Evolutionary conservation across 2,888 invertebrate species (phyloP).

Genomic region (Andrena camellia): DNA sequence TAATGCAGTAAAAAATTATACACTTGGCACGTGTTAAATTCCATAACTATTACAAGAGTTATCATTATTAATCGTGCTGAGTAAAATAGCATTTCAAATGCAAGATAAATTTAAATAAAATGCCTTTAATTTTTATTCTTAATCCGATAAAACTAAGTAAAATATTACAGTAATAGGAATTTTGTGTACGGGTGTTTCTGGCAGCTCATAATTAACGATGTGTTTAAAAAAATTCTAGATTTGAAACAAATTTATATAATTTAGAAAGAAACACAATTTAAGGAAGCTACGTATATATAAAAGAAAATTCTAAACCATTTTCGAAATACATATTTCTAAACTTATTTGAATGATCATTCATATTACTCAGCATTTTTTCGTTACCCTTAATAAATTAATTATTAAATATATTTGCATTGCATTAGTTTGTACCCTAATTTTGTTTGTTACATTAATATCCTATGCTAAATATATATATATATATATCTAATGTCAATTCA

Average conservation of each 20-base stretch:
- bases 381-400: neutral
- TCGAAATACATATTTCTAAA: neutral
- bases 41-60: neutral
- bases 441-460: neutral
- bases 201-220: too few species aligned
- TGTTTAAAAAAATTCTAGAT: too few species aligned
- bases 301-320: neutral
- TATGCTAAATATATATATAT: neutral
- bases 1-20: neutral
- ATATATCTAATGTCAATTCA: slow-evolving; percentile 5
- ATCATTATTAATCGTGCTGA: neutral
- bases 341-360: neutral
- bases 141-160: too few species aligned
- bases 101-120: neutral
- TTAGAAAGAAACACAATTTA: too few species aligned
- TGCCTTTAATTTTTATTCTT: too few species aligned
- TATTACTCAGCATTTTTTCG: neutral
- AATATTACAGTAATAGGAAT: too few species aligned
- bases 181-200: too few species aligned
- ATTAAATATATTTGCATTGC: neutral
- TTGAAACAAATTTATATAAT: too few species aligned
- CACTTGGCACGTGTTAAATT: neutral
- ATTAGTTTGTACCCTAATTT: neutral
- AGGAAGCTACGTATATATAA: neutral
- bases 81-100: neutral